These are phyloP conservation scores for Corythaeola cristata DNA, from an alignment of 2,113 vertebrate species.

Conservation along the genomic window DNA sequence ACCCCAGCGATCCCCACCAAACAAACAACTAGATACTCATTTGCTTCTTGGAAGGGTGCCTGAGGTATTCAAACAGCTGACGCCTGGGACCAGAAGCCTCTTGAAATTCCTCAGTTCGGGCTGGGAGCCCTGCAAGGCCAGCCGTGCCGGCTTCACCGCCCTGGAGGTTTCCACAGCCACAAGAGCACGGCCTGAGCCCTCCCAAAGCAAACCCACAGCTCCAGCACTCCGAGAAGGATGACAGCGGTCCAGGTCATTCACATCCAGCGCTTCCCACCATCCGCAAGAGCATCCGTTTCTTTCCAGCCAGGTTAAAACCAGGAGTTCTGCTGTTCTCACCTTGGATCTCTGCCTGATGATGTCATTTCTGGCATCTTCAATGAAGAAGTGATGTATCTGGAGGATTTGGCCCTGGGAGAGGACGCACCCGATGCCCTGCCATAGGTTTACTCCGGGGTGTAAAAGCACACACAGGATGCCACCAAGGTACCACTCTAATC, in stretches of 20 bases:
- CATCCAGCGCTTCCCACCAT: background rate
- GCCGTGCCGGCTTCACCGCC: background rate
- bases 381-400: background rate
- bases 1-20: background rate
- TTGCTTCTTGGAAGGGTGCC: constrained; percentile 19
- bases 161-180: background rate
- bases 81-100: background rate
- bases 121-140: background rate
- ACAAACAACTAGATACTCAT: background rate
- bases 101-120: background rate
- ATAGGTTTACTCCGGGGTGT: background rate
- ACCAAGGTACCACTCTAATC: background rate
- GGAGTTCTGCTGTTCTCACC: background rate
- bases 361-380: background rate
- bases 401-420: background rate
- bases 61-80: background rate
- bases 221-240: background rate
- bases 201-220: background rate
- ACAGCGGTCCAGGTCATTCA: background rate
- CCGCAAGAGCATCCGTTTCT: background rate
- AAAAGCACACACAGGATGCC: background rate
- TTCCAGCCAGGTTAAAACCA: background rate
- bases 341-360: background rate
- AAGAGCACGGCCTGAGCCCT: background rate
- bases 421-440: background rate